Evolutionary conservation across 2,113 vertebrate species (phyloP).

Genomic region (Guaruba guarouba): DNA sequence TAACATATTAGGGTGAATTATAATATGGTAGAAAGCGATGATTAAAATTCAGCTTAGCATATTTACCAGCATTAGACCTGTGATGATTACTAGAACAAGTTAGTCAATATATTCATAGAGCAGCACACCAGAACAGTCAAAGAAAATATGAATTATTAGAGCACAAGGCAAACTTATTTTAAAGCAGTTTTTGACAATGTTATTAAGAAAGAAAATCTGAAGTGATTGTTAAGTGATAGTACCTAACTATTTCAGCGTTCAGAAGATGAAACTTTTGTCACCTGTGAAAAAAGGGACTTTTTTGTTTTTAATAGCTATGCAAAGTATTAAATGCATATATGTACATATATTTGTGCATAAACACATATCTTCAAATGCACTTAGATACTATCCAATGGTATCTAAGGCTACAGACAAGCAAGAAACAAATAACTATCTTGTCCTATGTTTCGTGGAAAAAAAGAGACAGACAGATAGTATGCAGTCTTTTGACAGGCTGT

Average conservation of each 20-base stretch:
- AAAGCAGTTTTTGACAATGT: neutral
- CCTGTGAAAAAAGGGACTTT: constrained; percentile 20
- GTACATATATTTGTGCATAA: neutral
- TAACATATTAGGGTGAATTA: constrained; percentile 33
- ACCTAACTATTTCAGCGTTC: neutral
- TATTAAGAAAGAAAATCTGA: neutral
- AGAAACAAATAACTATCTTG: constrained; percentile 21
- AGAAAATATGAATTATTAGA: constrained; percentile 9
- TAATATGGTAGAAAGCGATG: constrained; percentile 42
- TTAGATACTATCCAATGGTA: constrained; percentile 30
- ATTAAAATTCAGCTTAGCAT: constrained; percentile 19
- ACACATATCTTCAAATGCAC: neutral
- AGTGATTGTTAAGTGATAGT: neutral
- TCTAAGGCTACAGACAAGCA: constrained; percentile 44
- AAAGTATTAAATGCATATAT: neutral
- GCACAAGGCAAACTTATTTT: neutral
- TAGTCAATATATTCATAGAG: constrained; percentile 56
- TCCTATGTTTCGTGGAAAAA: constrained; percentile 28
- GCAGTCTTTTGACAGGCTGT: neutral
- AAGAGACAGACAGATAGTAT: constrained; percentile 46
- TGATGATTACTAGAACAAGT: constrained; percentile 60
- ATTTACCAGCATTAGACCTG: constrained; percentile 49
- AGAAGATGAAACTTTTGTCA: neutral
- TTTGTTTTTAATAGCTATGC: neutral
- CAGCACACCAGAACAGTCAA: constrained; percentile 25